These are phyloP conservation scores for Ceratina japonica DNA, from an alignment of 1,140 invertebrate genomes.

Conservation along the genomic window DNA sequence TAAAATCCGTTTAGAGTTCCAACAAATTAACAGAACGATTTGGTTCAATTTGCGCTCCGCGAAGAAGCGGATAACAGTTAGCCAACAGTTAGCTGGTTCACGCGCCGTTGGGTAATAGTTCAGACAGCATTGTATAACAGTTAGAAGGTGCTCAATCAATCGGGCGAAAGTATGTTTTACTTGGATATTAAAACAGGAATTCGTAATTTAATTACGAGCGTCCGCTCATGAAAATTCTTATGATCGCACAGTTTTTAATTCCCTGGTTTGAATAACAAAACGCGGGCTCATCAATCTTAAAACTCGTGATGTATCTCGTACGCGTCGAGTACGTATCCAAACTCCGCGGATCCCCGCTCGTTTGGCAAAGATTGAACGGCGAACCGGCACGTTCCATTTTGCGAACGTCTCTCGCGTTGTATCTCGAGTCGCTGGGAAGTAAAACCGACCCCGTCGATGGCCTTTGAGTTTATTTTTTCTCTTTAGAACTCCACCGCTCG, in stretches of 20 bases:
- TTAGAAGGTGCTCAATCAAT: neutral
- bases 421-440: neutral
- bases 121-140: neutral
- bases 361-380: slow-evolving; percentile 11
- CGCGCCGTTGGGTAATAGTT: neutral
- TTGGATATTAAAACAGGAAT: no score
- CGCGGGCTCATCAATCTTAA: neutral
- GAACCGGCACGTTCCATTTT: neutral
- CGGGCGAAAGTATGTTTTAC: neutral
- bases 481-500: neutral
- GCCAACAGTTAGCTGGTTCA: neutral
- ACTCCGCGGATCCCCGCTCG: neutral
- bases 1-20: neutral
- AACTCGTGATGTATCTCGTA: neutral
- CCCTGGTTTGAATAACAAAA: no score
- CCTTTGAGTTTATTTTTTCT: slow-evolving; percentile 14
- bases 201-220: no score
- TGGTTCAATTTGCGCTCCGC: neutral
- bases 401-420: neutral
- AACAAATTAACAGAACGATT: neutral
- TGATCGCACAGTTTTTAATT: neutral
- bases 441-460: slow-evolving; percentile 13
- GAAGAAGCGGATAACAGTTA: neutral
- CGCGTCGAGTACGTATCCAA: slow-evolving; percentile 3
- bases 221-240: no score